phyloP scores from a whole-genome alignment of 2,797 vertebrate species.

The Anisognathus igniventris region DNA sequence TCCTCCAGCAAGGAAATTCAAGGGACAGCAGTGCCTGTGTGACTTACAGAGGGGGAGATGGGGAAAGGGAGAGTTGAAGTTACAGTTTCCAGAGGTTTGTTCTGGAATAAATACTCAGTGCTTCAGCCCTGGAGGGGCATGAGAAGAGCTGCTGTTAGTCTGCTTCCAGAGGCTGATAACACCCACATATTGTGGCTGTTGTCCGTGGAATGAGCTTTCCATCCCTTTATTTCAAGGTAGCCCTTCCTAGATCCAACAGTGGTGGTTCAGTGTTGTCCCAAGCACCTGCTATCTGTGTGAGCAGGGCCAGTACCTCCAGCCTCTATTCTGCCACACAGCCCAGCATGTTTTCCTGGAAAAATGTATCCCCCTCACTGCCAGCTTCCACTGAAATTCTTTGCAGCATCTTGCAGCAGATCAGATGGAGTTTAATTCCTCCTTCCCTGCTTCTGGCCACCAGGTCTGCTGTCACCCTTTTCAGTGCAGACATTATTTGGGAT shows the following conservation, averaged over 20 bases:
- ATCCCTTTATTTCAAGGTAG: background rate
- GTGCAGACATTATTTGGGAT: background rate
- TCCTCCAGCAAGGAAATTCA: background rate
- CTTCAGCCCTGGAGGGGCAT: background rate
- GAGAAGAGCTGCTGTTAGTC: background rate
- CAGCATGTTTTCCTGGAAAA: background rate
- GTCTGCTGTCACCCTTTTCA: background rate
- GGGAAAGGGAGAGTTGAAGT: background rate
- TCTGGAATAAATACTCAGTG: background rate
- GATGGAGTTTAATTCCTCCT: background rate
- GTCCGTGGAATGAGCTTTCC: background rate
- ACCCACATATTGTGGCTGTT: rapidly evolving
- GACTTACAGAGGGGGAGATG: background rate
- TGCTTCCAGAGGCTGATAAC: rapidly evolving
- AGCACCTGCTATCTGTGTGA: background rate
- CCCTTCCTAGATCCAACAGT: background rate
- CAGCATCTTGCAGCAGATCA: rapidly evolving
- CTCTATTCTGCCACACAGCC: background rate
- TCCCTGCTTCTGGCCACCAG: background rate
- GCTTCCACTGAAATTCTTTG: background rate
- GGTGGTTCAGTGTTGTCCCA: background rate
- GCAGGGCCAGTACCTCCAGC: background rate
- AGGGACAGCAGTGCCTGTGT: background rate
- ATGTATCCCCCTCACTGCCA: background rate
- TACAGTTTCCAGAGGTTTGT: background rate